Conservation (phyloP, 2,888 invertebrate genomes). For the Spodoptera exigua region DNA sequence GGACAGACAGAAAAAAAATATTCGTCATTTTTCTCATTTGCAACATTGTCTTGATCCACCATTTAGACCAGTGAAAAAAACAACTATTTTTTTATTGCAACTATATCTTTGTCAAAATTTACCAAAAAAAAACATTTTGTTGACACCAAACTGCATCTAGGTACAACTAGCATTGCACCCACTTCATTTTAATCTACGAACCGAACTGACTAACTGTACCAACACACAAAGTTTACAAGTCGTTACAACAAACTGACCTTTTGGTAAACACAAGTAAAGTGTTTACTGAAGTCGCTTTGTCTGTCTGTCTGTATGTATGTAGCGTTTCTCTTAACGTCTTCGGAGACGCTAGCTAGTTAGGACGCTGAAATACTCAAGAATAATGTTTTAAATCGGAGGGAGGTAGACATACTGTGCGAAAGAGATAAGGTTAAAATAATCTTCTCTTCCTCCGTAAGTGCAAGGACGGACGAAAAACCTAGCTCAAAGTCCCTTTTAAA, state of each 20-base stretch:
- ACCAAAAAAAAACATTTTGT: slow-evolving; percentile 2
- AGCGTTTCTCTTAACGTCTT: slow-evolving; percentile 18
- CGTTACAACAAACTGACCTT: slow-evolving; percentile 68
- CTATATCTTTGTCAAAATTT: too few relatives aligned
- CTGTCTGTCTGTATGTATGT: slow-evolving; percentile 18
- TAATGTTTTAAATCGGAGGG: too few relatives aligned
- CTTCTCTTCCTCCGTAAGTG: too few relatives aligned
- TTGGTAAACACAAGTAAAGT: slow-evolving; percentile 52
- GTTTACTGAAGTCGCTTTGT: slow-evolving; percentile 45
- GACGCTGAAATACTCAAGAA: neutral
- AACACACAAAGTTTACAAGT: slow-evolving; percentile 66
- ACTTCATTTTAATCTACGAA: slow-evolving; percentile 55
- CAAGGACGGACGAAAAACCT: too few relatives aligned
- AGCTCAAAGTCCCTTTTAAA: too few relatives aligned
- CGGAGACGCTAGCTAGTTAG: neutral
- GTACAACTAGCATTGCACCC: slow-evolving; percentile 24
- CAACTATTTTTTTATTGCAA: too few relatives aligned
- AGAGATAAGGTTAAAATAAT: too few relatives aligned
- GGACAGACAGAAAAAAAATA: too few relatives aligned
- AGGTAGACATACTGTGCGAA: too few relatives aligned
- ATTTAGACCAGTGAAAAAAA: too few relatives aligned
- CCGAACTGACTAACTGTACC: slow-evolving; percentile 44
- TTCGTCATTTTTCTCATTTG: too few relatives aligned
- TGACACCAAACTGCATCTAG: slow-evolving; percentile 20
- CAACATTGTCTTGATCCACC: too few relatives aligned